A percentile compares a stretch with the other conserved stretches of the same genome.
phyloP scores from a whole-genome alignment of 1,140 invertebrate genomes.

The Drosophila takahashii region DNA sequence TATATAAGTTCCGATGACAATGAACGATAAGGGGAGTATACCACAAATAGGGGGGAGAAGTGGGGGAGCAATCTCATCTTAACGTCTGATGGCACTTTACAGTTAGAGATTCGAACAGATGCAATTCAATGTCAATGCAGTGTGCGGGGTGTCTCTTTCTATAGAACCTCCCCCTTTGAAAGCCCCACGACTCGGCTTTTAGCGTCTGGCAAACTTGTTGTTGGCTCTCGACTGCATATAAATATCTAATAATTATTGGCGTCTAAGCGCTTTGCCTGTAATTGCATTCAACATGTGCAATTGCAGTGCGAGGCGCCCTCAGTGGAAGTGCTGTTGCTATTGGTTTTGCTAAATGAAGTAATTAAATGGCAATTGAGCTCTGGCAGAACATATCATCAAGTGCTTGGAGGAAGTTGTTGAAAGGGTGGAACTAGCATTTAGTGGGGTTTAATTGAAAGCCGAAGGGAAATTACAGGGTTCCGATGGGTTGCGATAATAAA shows the following conservation, averaged over 20 bases:
- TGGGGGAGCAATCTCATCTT: constrained; percentile 19
- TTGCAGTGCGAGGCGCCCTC: constrained; percentile 15
- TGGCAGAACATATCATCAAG: constrained; percentile 27
- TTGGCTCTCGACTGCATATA: constrained; percentile 24
- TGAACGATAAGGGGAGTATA: constrained; percentile 18
- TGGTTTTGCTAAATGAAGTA: constrained; percentile 48
- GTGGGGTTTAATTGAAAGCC: constrained; percentile 7
- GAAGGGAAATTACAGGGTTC: constrained; percentile 3
- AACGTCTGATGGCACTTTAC: constrained; percentile 52
- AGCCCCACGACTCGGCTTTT: not conserved
- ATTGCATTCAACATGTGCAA: constrained; percentile 60
- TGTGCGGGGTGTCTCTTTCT: constrained; percentile 15
- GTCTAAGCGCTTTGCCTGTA: constrained; percentile 52
- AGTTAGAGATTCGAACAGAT: constrained; percentile 31
- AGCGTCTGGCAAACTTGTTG: constrained; percentile 41
- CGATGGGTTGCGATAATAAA: constrained; percentile 4
- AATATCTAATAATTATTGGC: constrained; percentile 61
- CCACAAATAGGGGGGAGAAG: not conserved
- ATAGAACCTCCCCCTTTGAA: not conserved
- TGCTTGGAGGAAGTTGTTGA: constrained; percentile 22
- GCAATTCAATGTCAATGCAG: constrained; percentile 61
- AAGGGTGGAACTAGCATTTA: constrained; percentile 15
- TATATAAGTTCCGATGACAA: constrained; percentile 21
- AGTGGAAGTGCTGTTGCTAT: constrained; percentile 17
- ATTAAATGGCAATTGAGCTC: constrained; percentile 52